phyloP scores from a whole-genome alignment of 2,797 vertebrate species.

The Luscinia megarhynchos region DNA sequence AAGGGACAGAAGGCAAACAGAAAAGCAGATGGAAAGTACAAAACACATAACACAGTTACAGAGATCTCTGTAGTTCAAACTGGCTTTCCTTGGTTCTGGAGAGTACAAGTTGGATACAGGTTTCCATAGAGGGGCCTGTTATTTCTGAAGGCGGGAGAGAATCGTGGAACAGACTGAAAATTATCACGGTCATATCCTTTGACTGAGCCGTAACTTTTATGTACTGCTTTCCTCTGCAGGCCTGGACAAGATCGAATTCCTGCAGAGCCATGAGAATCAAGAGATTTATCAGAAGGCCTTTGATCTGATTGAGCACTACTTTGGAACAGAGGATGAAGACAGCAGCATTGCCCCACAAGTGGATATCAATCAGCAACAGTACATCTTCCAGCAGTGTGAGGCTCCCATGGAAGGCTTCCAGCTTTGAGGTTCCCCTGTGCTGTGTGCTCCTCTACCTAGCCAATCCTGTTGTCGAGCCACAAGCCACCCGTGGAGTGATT shows the following conservation, averaged over 20 bases:
- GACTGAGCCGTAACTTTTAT: not conserved
- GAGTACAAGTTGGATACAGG: not conserved
- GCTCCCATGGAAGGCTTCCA: slow-evolving; percentile 99
- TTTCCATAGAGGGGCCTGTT: not conserved
- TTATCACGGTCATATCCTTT: not conserved
- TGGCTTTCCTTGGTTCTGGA: not conserved
- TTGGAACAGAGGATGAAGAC: slow-evolving; percentile 96
- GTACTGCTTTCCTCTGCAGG: slow-evolving; percentile 77
- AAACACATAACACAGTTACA: not conserved
- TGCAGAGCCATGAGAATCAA: slow-evolving; percentile 98
- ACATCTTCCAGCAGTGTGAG: slow-evolving; percentile 98
- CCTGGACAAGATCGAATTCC: slow-evolving; percentile 97
- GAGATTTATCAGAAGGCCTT: slow-evolving; percentile 99
- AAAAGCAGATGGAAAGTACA: not conserved
- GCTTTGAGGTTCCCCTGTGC: slow-evolving; percentile 83
- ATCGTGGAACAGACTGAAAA: not conserved
- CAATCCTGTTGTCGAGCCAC: slow-evolving; percentile 79
- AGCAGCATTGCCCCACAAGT: slow-evolving; percentile 92
- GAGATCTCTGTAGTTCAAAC: not conserved
- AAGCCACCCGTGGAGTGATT: slow-evolving; percentile 79
- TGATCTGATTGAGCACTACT: slow-evolving; percentile 98
- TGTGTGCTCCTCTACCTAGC: slow-evolving; percentile 71
- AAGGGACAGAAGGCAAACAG: not conserved
- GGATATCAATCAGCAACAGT: slow-evolving; percentile 96
- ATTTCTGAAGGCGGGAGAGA: not conserved